Evolutionary conservation across 1,140 invertebrate species (phyloP).

Genomic region (Aricia agestis): DNA sequence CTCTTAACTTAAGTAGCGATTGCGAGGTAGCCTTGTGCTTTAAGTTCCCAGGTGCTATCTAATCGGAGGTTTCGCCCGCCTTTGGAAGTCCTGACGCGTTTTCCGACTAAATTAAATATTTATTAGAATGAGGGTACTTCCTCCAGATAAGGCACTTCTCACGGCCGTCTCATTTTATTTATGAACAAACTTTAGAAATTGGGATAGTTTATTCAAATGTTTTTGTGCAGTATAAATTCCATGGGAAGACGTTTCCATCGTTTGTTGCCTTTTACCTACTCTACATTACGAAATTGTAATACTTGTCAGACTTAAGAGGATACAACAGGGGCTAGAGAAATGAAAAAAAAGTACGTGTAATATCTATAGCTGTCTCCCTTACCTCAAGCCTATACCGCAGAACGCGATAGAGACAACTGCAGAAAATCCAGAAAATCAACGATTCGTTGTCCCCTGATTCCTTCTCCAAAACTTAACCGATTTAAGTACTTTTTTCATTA

Average conservation of each 20-base stretch:
- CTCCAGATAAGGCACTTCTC: conserved; percentile 61
- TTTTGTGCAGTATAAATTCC: not conserved
- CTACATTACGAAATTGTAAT: too few relatives aligned
- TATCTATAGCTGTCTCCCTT: too few relatives aligned
- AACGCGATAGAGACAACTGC: too few relatives aligned
- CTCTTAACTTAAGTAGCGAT: too few relatives aligned
- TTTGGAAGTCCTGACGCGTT: conserved; percentile 52
- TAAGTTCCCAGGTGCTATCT: conserved; percentile 67
- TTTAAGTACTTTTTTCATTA: too few relatives aligned
- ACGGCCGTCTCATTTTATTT: conserved; percentile 28
- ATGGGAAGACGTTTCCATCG: not conserved
- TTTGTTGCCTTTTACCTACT: not conserved
- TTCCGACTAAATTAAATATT: conserved; percentile 68
- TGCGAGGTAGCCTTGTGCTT: conserved; percentile 35
- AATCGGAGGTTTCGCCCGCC: conserved; percentile 60
- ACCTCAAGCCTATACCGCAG: too few relatives aligned
- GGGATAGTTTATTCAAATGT: not conserved
- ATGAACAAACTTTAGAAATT: not conserved
- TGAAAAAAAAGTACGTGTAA: too few relatives aligned
- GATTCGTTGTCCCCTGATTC: too few relatives aligned
- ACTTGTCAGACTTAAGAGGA: too few relatives aligned
- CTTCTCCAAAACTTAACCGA: too few relatives aligned
- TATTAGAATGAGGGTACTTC: conserved; percentile 59
- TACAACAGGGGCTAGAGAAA: too few relatives aligned
- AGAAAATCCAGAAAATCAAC: too few relatives aligned